Percentiles rank a stretch among this genome's conserved stretches.
Conservation (phyloP, 2,113 vertebrate species). For the Thryonomys swinderianus region DNA sequence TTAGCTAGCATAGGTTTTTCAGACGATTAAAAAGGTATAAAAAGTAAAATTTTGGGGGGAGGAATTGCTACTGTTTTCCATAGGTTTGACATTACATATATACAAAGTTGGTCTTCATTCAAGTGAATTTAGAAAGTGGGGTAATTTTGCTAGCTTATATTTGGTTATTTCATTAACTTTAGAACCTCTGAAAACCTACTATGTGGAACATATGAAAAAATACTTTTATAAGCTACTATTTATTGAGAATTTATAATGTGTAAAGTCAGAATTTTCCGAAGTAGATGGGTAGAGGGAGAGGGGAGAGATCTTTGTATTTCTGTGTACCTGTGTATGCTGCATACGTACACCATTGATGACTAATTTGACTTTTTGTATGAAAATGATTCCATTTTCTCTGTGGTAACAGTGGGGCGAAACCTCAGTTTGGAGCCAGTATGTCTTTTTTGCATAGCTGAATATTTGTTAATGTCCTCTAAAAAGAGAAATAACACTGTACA, state of each 20-base stretch:
- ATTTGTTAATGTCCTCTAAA: background rate
- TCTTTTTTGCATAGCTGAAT: background rate
- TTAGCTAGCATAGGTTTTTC: background rate
- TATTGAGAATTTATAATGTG: no score
- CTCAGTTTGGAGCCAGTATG: no score
- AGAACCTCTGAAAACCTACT: background rate
- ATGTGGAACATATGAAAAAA: background rate
- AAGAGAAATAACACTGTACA: background rate
- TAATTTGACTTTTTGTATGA: no score
- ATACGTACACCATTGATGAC: no score
- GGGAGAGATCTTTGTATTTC: no score
- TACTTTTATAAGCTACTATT: background rate
- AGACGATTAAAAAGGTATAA: background rate
- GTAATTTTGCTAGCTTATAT: background rate
- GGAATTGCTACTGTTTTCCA: background rate
- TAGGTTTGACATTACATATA: background rate
- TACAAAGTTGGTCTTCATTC: background rate
- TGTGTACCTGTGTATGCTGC: no score
- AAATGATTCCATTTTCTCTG: no score
- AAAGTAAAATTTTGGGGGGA: background rate
- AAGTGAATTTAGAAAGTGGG: background rate
- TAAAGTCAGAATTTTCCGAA: slow-evolving; percentile 1
- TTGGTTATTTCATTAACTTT: slow-evolving; percentile 17
- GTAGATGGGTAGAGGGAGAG: background rate
- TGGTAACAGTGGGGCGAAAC: no score